Evolutionary conservation across 2,113 vertebrate genomes (phyloP).

Genomic region (Shinisaurus crocodilurus): DNA sequence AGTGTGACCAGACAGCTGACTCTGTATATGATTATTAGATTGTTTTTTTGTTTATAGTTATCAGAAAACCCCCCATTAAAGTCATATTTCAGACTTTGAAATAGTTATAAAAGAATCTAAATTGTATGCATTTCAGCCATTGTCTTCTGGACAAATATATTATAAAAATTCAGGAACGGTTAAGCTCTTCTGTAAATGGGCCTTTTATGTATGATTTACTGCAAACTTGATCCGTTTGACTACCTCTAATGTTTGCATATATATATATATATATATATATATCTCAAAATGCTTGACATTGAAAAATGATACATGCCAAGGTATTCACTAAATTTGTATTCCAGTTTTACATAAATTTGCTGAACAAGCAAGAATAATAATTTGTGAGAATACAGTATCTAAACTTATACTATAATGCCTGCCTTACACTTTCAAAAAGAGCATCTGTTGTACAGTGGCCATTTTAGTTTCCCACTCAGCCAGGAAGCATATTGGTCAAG

Average conservation of each 20-base stretch:
- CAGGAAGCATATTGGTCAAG: background rate
- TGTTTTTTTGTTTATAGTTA: slow-evolving; percentile 31
- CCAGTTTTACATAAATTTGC: background rate
- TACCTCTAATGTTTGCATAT: slow-evolving; percentile 1
- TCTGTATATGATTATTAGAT: slow-evolving; percentile 34
- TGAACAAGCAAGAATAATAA: background rate
- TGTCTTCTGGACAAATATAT: slow-evolving; percentile 22
- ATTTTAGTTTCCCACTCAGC: background rate
- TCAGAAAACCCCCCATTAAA: slow-evolving; percentile 23
- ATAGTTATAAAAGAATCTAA: slow-evolving; percentile 69
- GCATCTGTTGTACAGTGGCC: background rate
- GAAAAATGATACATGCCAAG: background rate
- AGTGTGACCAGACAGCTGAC: slow-evolving; percentile 29
- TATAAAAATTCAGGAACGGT: slow-evolving; percentile 54
- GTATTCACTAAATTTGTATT: background rate
- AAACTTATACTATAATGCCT: background rate
- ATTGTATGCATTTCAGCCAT: slow-evolving; percentile 22
- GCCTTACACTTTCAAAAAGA: background rate
- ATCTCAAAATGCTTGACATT: background rate
- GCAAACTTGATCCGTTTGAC: slow-evolving; percentile 16
- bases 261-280: slow-evolving; percentile 1
- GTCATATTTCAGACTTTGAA: slow-evolving; percentile 41
- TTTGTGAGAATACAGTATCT: background rate
- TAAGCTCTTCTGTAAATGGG: slow-evolving; percentile 32
- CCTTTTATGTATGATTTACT: slow-evolving; percentile 50